Base-by-base conservation (phyloP, 2,797 vertebrate species). In the Chiloscyllium punctatum region DNA sequence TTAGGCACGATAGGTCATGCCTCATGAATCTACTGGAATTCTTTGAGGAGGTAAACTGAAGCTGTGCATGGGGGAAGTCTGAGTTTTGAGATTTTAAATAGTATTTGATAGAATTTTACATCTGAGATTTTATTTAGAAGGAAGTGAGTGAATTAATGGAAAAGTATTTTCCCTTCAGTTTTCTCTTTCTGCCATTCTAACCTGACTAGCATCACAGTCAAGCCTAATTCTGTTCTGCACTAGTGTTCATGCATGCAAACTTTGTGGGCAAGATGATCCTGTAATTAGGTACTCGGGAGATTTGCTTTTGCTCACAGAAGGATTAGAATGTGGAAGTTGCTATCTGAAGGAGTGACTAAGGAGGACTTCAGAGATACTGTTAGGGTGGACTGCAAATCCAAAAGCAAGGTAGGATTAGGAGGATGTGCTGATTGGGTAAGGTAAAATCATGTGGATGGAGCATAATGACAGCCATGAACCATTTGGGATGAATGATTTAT, bases 21-120 rank as follows among this genome's bases (percentile, higher is more conserved):
- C 88, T 91, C 88, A 91, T 91, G 53, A 91, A 91, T 91, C 88
- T n/a, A 91, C 88, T 91, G 88, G 57, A 91, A 91, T 91, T 91
- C 88, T 66, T n/a, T n/a, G 53, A 91, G 57, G 53, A 91, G 88
- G 88, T 62, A 66, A 66, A 21, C 57, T 37, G 33, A n/a, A 62
- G 33, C 5, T 18, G 16, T 91, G 30, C 16, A 68, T 90, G 33
- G 57, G 33, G 1, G 57, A 66, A 18, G 88, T 66, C 33, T 5
- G 7, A 23, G 33, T 5, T 25, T 53, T 87, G 48, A 27, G 23
- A 53, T 87, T 53, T 53, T 87, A 25, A 48, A 87, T 53, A 87
- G 23, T 7, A 53, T 53, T 51, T 87, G 37, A 21, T 86, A 18
- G 51, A 7, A 9, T 87, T 87, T 88, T 53, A 51, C 11, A 87